A percentile compares a stretch with the other conserved stretches of the same genome.
Evolutionary conservation across 2,888 invertebrate species (phyloP).

Genomic region (Himalopsyche kuldschensis): DNA sequence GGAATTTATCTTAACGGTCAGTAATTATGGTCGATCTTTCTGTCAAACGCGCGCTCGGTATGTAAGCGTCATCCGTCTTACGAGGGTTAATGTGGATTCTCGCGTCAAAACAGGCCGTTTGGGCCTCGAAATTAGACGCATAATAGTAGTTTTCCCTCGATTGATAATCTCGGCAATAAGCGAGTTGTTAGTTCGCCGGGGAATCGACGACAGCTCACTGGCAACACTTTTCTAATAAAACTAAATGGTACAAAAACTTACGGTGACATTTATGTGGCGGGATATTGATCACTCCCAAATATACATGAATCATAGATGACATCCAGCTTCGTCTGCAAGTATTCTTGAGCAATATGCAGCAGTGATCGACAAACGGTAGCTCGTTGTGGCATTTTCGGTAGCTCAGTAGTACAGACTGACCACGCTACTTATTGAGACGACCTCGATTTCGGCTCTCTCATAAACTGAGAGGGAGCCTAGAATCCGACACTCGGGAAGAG

Average conservation of each 20-base stretch:
- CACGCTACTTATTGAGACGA: too few species aligned
- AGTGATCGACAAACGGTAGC: too few species aligned
- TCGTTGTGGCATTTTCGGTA: too few species aligned
- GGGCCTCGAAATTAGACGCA: conserved; percentile 11
- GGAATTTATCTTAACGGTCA: conserved; percentile 16
- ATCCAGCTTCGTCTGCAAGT: too few species aligned
- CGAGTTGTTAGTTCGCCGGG: conserved; percentile 9
- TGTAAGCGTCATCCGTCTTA: conserved; percentile 17
- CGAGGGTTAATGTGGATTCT: conserved; percentile 18
- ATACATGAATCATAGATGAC: too few species aligned
- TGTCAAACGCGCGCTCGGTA: conserved; percentile 3
- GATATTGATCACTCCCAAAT: too few species aligned
- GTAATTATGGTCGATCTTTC: conserved; percentile 20
- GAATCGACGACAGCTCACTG: conserved; percentile 2
- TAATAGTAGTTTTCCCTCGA: conserved; percentile 18
- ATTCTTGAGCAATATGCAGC: too few species aligned
- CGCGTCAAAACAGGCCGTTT: conserved; percentile 26
- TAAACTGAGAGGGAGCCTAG: too few species aligned
- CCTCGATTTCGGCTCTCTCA: too few species aligned
- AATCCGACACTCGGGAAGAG: too few species aligned
- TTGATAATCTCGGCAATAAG: conserved; percentile 17
- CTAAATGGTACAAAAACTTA: neutral
- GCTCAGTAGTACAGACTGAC: too few species aligned
- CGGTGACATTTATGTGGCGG: neutral
- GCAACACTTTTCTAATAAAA: neutral